Percentiles rank a stretch among this genome's conserved stretches.
Evolutionary conservation across 2,888 invertebrate species (phyloP).

Genomic region (Nematopogon swammerdamellus): DNA sequence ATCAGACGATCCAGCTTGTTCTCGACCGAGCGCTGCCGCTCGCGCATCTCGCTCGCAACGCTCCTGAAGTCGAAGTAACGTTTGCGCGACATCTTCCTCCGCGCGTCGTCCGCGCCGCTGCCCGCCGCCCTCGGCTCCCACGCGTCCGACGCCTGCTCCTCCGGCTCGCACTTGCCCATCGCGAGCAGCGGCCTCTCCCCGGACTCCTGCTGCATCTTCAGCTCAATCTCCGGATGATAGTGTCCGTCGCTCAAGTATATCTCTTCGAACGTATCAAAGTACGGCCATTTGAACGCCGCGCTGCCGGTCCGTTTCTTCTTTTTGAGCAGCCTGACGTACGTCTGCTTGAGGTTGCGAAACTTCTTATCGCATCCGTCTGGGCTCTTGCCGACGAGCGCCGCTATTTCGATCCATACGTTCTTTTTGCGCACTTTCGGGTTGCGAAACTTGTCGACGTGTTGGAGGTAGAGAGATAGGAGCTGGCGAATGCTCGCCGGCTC

Average conservation of each 20-base stretch:
- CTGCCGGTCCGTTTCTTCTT: conserved; percentile 30
- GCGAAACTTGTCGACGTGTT: conserved; percentile 38
- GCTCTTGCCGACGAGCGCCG: conserved; percentile 30
- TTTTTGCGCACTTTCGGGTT: conserved; percentile 46
- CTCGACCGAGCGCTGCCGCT: conserved; percentile 39
- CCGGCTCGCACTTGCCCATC: not conserved
- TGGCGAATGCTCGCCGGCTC: conserved; percentile 29
- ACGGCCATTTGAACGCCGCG: conserved; percentile 40
- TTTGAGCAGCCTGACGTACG: conserved; percentile 37
- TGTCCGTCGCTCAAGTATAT: conserved; percentile 38
- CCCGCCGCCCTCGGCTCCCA: not conserved
- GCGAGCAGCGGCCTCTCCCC: not conserved
- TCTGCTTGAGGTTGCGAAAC: conserved; percentile 43
- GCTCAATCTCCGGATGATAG: conserved; percentile 38
- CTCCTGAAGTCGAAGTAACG: conserved; percentile 35
- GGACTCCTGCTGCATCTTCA: conserved; percentile 22
- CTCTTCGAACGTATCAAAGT: conserved; percentile 40
- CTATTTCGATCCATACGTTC: conserved; percentile 40
- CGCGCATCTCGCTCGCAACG: conserved; percentile 38
- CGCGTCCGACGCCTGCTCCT: not conserved
- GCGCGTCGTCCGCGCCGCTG: conserved; percentile 20
- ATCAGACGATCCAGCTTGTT: conserved; percentile 44
- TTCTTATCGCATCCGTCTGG: conserved; percentile 45
- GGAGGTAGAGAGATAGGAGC: conserved; percentile 32
- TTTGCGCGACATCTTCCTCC: conserved; percentile 26